Conservation (phyloP, 2,888 invertebrate species). For the Macaria notata region DNA sequence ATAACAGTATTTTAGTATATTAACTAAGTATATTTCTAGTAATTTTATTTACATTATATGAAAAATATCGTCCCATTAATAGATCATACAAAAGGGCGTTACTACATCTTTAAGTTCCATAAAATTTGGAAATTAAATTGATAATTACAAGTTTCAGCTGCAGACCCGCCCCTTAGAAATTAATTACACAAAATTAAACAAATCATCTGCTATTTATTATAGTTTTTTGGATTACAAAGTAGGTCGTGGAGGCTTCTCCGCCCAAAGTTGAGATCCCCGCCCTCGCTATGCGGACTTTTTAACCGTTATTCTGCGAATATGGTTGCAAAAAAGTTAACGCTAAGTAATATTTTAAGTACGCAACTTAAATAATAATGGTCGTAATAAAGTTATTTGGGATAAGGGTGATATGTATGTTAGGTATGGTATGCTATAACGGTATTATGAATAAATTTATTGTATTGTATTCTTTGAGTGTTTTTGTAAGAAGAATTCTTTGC, state of each 20-base stretch:
- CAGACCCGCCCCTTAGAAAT: slow-evolving; percentile 47
- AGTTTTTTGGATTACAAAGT: slow-evolving; percentile 33
- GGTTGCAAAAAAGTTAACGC: too few species aligned
- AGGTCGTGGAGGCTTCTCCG: slow-evolving; percentile 48
- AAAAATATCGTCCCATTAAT: neutral
- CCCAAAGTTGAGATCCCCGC: slow-evolving; percentile 45
- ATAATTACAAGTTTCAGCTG: slow-evolving; percentile 51
- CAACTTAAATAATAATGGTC: too few species aligned
- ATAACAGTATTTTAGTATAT: too few species aligned
- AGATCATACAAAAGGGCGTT: slow-evolving; percentile 2
- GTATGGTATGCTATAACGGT: too few species aligned
- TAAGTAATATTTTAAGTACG: too few species aligned
- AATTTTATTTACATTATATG: too few species aligned
- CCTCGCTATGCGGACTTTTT: slow-evolving; percentile 45
- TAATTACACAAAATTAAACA: slow-evolving; percentile 51
- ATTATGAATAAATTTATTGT: too few species aligned
- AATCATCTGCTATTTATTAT: slow-evolving; percentile 46
- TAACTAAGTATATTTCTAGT: too few species aligned
- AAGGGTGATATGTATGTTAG: too few species aligned
- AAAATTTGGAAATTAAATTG: slow-evolving; percentile 37
- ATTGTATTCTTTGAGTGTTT: too few species aligned
- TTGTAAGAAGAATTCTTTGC: too few species aligned
- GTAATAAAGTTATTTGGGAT: too few species aligned
- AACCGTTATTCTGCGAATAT: neutral
- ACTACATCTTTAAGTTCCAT: slow-evolving; percentile 14